Evolutionary conservation across 2,797 vertebrate genomes (phyloP), one percentile per base, ranked within the genome.

Genomic region (Catharus ustulatus): DNA sequence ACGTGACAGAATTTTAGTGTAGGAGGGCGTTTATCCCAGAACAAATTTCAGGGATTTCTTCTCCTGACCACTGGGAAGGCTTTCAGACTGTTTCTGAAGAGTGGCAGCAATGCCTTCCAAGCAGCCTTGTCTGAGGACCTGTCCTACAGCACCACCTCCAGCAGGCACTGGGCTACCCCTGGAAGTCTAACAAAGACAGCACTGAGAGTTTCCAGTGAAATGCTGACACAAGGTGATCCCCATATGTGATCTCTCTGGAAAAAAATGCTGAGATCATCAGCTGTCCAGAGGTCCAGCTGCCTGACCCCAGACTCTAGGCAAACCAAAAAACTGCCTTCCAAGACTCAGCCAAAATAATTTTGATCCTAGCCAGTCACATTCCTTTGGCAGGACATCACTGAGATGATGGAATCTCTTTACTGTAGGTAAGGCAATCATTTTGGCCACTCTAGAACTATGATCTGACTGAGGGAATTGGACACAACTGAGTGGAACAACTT

Each of bases 1-100:
- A 42, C 3, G 5, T 3, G 36, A 32, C 0, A 3, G 21, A 29
- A 52, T 40, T 24, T 19, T 36, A n/a, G 20, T 5, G 34, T 9
- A 62, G 17, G 38, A 93, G 40, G 29, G 22, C 22, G 27, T 61
- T 77, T 61, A 61, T 63, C 36, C 29, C 13, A 7, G 48, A 62
- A 43, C 32, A 61, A n/a, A 64, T 42, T 72, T 72, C 74, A 78
- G 34, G 38, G 24, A 26, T 85, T 73, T 87, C 34, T 64, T 72
- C 74, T 73, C 61, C 22, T 42, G 58, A 42, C 24, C 43, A 9
- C 34, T 11, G 71, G 45, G 48, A 76, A 77, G 5, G 7, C 20
- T 66, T 85, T 79, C 52, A 69, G 40, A n/a, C 11, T 46, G 19
- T 22, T 54, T 30, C 58, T 73, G 72, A 43, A 36, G 6, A 67